Base-by-base conservation (phyloP, 2,113 vertebrate species). In the Cranoglanis bouderius region DNA sequence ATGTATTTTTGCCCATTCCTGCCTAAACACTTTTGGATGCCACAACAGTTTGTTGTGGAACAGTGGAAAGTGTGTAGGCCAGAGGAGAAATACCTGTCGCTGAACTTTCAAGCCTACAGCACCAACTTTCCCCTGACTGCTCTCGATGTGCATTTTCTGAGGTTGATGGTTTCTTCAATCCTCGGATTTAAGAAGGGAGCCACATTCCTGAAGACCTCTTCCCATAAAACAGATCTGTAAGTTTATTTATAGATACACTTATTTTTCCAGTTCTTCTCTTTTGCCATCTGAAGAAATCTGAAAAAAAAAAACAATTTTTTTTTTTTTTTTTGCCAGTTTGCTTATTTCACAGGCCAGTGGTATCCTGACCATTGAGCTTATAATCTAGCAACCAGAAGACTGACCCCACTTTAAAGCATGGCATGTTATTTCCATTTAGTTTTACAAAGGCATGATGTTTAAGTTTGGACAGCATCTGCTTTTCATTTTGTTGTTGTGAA, bases 401-500 rank as follows among this genome's bases (percentile, higher is more conserved):
- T 14, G 29, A 82, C 81, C n/a, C 19, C 19, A 26, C 32, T 38
- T 19, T 53, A 32, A 49, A 29, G 12, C 40, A 5, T 26, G 16
- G 3, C 13, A 40, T 29, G 4, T 51, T 55, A 38, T n/a, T 43
- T 46, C 26, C 1, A 1, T 43, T 43, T 6, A 29, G 19, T 12
- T 46, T 61, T 2, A n/a, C 67, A 55, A 12, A 75, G n/a, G 40
- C 51, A 40, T 7, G 61, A 14, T 46, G 51, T 59, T 19, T 51
- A 57, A n/a, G 21, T n/a, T 59, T 10, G 24, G 38, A 38, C 57
- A 57, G 49, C 32, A 38, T n/a, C 80, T 82, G 53, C n/a, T 82
- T 21, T 57, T 82, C 53, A 90, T 94, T 90, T 90, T 92, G 67
- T 55, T 92, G 87, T 89, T 89, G 67, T 85, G 24, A 93, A 95